Evolutionary conservation across 2,113 vertebrate genomes (phyloP).

Genomic region (Xiphorhynchus elegans): DNA sequence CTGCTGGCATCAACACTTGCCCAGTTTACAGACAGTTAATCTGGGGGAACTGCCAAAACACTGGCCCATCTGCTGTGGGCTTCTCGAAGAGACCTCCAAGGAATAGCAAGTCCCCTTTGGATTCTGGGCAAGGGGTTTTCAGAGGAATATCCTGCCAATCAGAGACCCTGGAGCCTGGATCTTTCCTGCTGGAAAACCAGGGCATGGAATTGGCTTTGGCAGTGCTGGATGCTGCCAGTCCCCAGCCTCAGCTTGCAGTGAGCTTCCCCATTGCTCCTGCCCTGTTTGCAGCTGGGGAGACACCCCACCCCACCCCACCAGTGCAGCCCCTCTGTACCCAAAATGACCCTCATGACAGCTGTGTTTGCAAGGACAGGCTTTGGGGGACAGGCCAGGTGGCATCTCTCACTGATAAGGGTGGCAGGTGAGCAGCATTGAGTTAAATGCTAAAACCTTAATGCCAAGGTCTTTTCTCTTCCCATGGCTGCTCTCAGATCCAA

Average conservation of each 20-base stretch:
- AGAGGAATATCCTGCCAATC: background rate
- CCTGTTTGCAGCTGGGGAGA: background rate
- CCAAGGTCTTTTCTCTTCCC: background rate
- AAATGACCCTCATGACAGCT: background rate
- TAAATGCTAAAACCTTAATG: background rate
- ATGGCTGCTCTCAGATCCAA: background rate
- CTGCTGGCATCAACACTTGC: background rate
- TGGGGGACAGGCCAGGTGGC: background rate
- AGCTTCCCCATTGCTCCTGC: background rate
- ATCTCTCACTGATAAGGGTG: background rate
- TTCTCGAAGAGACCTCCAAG: background rate
- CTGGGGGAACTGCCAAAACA: background rate
- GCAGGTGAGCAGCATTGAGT: background rate
- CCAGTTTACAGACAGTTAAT: background rate
- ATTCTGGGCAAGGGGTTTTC: background rate
- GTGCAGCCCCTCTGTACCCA: background rate
- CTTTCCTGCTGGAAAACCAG: background rate
- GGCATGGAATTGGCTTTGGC: background rate
- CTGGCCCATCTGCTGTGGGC: too few species aligned
- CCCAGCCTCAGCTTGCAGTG: background rate
- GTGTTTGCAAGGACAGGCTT: background rate
- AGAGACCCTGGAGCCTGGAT: background rate
- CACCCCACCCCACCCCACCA: background rate
- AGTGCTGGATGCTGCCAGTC: background rate
- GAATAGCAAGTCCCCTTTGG: background rate